Evolutionary conservation across 2,113 vertebrate genomes (phyloP), one percentile per base, ranked within the genome.

Genomic region (Picathartes gymnocephalus): DNA sequence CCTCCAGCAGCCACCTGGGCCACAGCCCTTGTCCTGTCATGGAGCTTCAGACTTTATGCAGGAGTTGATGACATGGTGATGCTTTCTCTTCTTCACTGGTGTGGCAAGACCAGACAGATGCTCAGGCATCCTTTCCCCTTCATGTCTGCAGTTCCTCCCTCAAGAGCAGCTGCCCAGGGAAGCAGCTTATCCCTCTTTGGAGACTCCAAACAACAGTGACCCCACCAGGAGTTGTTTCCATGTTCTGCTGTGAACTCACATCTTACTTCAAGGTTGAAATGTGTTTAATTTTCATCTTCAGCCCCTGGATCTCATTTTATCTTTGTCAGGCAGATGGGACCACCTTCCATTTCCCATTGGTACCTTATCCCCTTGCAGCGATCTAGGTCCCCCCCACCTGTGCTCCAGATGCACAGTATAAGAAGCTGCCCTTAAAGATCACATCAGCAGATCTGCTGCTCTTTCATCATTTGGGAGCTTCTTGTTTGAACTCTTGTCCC

Each of bases 281-380:
- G 18, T 77, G 21, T 92, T 92, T 71, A 18, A 37, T 84, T 95
- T 83, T 93, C 45, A 47, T 62, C 68, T 92, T 11, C 58, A 86
- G 54, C 48, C 62, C 33, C 76, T 65, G 50, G 50, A 69, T 88
- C 58, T 90, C 50, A 9, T 69, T 93, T 93, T 82, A 31, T 69
- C 61, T 82, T 81, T 82, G 53, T 69, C 90, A 61, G 74, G n/a
- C 71, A 70, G 62, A n/a, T 65, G 40, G 37, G 30, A 60, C n/a
- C 2, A 1, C 3, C 0, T 65, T 92, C 42, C 23, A 40, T 77
- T 72, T 53, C n/a, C 25, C 8, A 10, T 31, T 7, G 6, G 18
- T 68, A 27, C 23, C 40, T 90, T 71, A 69, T 24, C 25, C 42
- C 39, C 54, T 61, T 79, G 50, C 62, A 73, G 79, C 7, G 3